Evolutionary conservation across 2,797 vertebrate genomes (phyloP).

Genomic region (Fringilla coelebs): DNA sequence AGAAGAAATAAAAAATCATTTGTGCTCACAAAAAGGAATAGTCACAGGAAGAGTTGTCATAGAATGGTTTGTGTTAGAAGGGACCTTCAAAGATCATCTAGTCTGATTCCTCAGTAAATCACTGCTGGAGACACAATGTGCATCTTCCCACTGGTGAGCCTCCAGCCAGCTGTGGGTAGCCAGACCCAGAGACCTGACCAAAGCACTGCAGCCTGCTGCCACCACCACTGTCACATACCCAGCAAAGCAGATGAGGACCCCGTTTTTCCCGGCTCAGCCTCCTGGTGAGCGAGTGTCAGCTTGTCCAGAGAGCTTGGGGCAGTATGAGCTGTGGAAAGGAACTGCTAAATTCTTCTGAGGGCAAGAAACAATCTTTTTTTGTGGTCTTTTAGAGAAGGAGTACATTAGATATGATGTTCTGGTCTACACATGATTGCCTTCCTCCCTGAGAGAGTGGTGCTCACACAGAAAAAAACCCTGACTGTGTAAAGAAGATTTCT

Average conservation of each 20-base stretch:
- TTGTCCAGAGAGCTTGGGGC: background rate
- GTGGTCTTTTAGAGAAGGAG: background rate
- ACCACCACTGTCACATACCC: background rate
- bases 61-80: background rate
- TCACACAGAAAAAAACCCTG: accelerated
- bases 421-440: background rate
- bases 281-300: accelerated
- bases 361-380: background rate
- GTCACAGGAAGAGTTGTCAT: background rate
- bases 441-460: background rate
- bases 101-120: background rate
- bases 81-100: background rate
- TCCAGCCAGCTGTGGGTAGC: background rate
- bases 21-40: background rate
- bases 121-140: accelerated
- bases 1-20: background rate
- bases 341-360: background rate
- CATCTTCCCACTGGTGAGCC: background rate
- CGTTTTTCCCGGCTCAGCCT: background rate
- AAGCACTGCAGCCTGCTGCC: background rate
- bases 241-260: background rate
- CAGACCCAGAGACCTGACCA: background rate
- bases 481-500: background rate
- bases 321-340: background rate
- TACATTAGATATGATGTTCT: background rate